Percentiles rank a stretch among this genome's conserved stretches.
Conservation (phyloP, 2,113 vertebrate species). For the Rousettus leschenaultii region DNA sequence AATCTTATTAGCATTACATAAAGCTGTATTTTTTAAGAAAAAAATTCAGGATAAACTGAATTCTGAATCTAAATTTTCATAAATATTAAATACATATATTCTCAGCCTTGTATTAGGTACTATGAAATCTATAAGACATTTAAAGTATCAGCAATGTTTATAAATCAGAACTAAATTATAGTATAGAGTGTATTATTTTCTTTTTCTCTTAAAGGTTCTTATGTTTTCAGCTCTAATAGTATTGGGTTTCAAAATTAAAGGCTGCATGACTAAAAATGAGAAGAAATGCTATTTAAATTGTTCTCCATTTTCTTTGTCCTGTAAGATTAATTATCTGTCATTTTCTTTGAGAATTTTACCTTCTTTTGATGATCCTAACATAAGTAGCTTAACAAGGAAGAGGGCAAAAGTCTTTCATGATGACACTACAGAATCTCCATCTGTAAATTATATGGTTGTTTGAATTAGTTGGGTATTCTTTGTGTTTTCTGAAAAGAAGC, state of each 20-base stretch:
- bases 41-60: not conserved
- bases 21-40: not conserved
- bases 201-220: not conserved
- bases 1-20: not conserved
- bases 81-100: not conserved
- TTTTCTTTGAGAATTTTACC: conserved; percentile 25
- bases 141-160: not conserved
- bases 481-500: conserved; percentile 1
- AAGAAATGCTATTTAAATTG: not conserved
- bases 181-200: not conserved
- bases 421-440: not conserved
- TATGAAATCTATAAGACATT: not conserved
- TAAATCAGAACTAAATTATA: conserved; percentile 20
- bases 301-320: conserved; percentile 15
- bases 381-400: not conserved
- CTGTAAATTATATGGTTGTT: not conserved
- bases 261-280: not conserved
- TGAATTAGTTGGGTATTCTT: not conserved
- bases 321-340: conserved; percentile 47
- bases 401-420: not conserved
- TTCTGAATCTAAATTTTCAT: not conserved
- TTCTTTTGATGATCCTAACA: conserved; percentile 26
- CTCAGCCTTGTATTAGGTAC: not conserved
- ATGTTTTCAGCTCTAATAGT: not conserved
- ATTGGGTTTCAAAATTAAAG: conserved; percentile 20